Conservation (phyloP, 2,888 invertebrate genomes). For the Lochmaea crataegi region DNA sequence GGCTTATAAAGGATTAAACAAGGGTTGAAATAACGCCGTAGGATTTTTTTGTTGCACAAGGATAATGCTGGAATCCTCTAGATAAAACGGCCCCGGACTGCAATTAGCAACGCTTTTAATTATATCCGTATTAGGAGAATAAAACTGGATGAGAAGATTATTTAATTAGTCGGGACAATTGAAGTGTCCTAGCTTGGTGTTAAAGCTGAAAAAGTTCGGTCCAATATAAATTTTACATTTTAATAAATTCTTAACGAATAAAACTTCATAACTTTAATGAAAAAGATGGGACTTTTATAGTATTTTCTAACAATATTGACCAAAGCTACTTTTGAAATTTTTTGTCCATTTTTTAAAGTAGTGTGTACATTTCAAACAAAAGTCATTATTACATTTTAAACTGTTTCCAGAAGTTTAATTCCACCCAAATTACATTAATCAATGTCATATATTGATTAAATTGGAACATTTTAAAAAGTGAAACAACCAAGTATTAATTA, state of each 20-base stretch:
- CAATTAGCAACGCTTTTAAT: conserved; percentile 30
- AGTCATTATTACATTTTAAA: neutral
- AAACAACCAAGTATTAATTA: neutral
- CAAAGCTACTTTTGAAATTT: too few relatives aligned
- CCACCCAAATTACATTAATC: too few relatives aligned
- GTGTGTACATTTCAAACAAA: too few relatives aligned
- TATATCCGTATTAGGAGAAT: conserved; percentile 23
- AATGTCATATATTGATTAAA: too few relatives aligned
- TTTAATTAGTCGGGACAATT: conserved; percentile 20
- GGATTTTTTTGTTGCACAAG: conserved; percentile 20
- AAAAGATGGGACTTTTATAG: neutral
- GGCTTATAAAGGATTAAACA: conserved; percentile 30
- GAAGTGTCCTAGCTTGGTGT: conserved; percentile 1
- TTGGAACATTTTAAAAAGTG: neutral
- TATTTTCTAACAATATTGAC: neutral
- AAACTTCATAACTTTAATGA: neutral
- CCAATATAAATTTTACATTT: neutral
- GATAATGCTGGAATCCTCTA: conserved; percentile 15
- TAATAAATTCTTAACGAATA: neutral
- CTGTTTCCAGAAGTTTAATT: too few relatives aligned
- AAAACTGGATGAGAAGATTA: conserved; percentile 20
- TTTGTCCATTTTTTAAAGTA: too few relatives aligned
- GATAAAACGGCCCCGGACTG: conserved; percentile 19
- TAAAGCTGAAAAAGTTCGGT: neutral
- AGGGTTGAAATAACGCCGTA: conserved; percentile 14